Base-by-base conservation (phyloP, 1,140 invertebrate species). In the Pogonomyrmex californicus region DNA sequence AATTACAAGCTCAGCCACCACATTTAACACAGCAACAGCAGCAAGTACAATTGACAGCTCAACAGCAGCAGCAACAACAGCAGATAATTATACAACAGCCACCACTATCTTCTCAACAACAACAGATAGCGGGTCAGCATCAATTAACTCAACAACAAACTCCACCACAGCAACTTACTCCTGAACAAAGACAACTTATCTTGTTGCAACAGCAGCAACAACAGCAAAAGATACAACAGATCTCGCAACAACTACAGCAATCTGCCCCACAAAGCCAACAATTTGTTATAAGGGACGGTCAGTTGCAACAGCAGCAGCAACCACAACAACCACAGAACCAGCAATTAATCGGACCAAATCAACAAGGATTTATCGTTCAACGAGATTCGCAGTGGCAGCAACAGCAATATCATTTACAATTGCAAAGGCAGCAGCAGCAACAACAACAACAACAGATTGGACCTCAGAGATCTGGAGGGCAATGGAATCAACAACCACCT, bases 321-420 rank as follows among this genome's bases (percentile, higher is more conserved):
- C 23, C 23, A 23, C 23, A 23, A 70, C 96, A 96, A 86, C 92
- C 95, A 68, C 88, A 95, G 4, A 95, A 94, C 85, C 95, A 95
- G 63, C 94, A 90, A 87, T 87, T 96, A 75, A 93, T 95, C 36
- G 94, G 94, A 41, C 94, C 95, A n/a, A 94, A 94, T 88, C 95
- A 96, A 70, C 95, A 96, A 86, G 93, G 94, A 66, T 95, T 96
- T 66, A 95, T 96, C 10, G 94, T 95, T 17, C 95, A 96, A 85
- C 91, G 94, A 70, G 95, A 95, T 96, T 91, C 98, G 96, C 95
- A 97, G 96, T 91, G 95, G 96, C 94, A 96, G 91, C 95, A 96
- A 65, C 92, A 95, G 70, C 95, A 95, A 71, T 95, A 96, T 23
- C 95, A 96, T 38, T 85, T 96, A 85, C 92, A 94, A 85, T 92